Percentiles rank a stretch among this genome's conserved stretches.
Conservation (phyloP, 2,797 vertebrate genomes). For the Syngnathus rostellatus region DNA sequence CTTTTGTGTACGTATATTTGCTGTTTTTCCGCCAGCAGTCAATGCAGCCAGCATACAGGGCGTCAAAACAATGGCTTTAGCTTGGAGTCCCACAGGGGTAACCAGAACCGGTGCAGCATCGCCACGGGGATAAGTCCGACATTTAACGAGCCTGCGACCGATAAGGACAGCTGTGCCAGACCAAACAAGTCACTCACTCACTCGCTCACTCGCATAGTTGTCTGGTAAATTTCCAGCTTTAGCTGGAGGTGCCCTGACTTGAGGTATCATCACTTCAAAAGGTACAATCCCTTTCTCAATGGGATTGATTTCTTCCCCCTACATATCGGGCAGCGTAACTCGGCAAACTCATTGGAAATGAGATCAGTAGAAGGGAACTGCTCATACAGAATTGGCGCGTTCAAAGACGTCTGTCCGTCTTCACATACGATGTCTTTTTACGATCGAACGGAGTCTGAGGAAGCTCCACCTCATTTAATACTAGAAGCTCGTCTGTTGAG, state of each 20-base stretch:
- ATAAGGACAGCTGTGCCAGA: conserved; percentile 63
- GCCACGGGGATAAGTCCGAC: conserved; percentile 53
- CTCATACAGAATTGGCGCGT: neutral
- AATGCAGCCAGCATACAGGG: conserved; percentile 21
- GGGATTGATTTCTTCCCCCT: neutral
- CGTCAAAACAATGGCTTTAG: conserved; percentile 52
- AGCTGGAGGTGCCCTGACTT: neutral
- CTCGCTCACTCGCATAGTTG: neutral
- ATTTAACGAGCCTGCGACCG: conserved; percentile 68
- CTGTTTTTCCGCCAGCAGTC: conserved; percentile 19
- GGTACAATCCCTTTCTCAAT: neutral
- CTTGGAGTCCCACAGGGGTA: conserved; percentile 66
- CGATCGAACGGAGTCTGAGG: neutral
- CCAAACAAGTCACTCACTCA: conserved; percentile 48
- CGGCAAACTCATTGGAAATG: neutral
- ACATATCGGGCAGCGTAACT: neutral
- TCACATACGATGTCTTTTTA: too few relatives aligned
- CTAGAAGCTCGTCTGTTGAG: neutral
- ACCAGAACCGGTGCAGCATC: conserved; percentile 60
- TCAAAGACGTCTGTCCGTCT: too few relatives aligned
- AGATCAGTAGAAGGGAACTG: neutral
- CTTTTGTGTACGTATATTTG: neutral
- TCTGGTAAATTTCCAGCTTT: neutral
- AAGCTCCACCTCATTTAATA: neutral
- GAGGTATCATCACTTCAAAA: neutral